A percentile compares a stretch with the other conserved stretches of the same genome.
Conservation (phyloP, 2,797 vertebrate species). For the Ptychadena robeensis region DNA sequence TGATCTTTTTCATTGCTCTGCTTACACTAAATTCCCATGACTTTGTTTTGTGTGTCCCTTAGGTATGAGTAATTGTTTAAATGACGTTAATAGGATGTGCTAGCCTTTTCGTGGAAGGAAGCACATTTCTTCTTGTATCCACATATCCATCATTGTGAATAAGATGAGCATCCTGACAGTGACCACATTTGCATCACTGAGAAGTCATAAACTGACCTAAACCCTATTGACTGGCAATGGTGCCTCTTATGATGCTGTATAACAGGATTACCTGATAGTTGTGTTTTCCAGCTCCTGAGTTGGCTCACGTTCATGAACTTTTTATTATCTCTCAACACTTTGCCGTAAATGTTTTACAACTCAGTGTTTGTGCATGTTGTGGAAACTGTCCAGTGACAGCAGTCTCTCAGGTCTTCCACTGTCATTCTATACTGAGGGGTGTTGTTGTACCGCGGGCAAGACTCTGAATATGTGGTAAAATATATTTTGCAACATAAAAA, state of each 20-base stretch:
- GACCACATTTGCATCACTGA: constrained; percentile 2
- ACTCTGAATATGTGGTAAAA: too few species aligned
- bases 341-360: neutral
- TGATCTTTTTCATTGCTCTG: neutral
- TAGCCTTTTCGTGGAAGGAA: constrained; percentile 57
- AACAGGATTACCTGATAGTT: neutral
- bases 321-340: neutral
- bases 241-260: neutral
- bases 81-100: constrained; percentile 58
- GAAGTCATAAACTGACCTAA: neutral
- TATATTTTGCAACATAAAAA: too few species aligned
- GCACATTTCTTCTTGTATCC: constrained; percentile 23
- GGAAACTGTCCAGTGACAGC: neutral
- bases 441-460: too few species aligned
- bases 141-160: constrained; percentile 23
- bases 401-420: too few species aligned
- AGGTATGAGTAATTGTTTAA: constrained; percentile 45
- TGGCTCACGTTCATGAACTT: neutral
- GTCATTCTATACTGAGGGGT: too few species aligned
- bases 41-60: constrained; percentile 14
- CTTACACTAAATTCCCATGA: constrained; percentile 9
- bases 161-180: neutral
- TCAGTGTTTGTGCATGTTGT: neutral
- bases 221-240: neutral
- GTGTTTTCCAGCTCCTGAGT: neutral